phyloP scores from a whole-genome alignment of 92 coral and sea anemone species.

The Heliopora coerulea region DNA sequence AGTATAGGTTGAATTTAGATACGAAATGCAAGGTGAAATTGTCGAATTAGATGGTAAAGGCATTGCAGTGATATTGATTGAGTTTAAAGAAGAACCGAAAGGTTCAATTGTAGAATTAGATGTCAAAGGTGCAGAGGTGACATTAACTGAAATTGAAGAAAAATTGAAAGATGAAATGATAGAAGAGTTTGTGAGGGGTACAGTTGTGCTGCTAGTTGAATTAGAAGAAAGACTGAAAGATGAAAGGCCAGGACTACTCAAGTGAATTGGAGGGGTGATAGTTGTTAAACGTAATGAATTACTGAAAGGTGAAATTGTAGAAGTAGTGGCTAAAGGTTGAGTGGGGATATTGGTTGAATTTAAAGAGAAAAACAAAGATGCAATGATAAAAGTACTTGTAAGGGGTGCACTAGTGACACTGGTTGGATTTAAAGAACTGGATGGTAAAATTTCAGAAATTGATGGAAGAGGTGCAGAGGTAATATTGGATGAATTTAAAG shows the following conservation, averaged over 20 bases:
- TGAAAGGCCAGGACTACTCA: neutral
- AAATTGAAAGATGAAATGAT: neutral
- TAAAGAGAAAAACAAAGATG: neutral
- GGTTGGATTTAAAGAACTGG: neutral
- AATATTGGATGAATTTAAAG: neutral
- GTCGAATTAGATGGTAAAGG: too few relatives aligned
- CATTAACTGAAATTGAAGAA: neutral
- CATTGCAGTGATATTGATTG: too few relatives aligned
- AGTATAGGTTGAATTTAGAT: too few relatives aligned
- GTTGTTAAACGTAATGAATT: neutral
- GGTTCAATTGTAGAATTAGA: neutral
- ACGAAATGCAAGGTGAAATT: too few relatives aligned
- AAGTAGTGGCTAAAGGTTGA: neutral
- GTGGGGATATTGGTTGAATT: neutral
- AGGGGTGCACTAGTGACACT: neutral
- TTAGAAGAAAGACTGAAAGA: slow-evolving; percentile 1
- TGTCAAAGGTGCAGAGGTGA: neutral
- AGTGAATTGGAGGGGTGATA: neutral
- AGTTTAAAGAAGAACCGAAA: too few relatives aligned
- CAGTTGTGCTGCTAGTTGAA: neutral
- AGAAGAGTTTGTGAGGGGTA: neutral
- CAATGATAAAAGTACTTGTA: neutral
- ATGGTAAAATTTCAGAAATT: too few relatives aligned
- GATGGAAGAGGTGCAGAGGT: neutral
- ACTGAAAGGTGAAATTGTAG: too few relatives aligned